Percentiles rank a stretch among this genome's conserved stretches.
These are phyloP conservation scores for Rhagophthalmus giganteus DNA, from an alignment of 2,888 invertebrate genomes.

Conservation along the genomic window DNA sequence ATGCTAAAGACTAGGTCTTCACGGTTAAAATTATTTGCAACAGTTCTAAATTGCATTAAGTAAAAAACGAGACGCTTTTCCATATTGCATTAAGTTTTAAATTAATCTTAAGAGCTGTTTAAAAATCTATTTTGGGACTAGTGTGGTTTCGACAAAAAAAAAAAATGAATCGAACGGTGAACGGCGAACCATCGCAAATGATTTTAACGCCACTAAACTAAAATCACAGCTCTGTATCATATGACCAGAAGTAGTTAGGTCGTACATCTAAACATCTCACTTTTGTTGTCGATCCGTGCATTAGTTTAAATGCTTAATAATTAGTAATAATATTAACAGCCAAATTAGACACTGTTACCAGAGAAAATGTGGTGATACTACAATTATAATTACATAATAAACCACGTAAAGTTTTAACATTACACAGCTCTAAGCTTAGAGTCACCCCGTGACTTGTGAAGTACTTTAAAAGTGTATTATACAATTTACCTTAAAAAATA, in stretches of 20 bases:
- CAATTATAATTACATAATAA: conserved; percentile 22
- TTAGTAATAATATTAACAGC: conserved; percentile 51
- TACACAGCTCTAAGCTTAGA: conserved; percentile 30
- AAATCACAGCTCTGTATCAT: conserved; percentile 54
- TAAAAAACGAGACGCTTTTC: no score
- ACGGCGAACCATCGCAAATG: conserved; percentile 22
- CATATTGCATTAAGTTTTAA: no score
- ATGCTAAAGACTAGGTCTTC: conserved; percentile 22
- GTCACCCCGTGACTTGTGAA: conserved; percentile 35
- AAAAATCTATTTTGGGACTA: no score
- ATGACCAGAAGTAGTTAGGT: conserved; percentile 47
- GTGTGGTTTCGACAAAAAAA: no score
- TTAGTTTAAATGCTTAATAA: conserved; percentile 54
- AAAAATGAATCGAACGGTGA: no score
- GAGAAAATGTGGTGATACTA: conserved; percentile 24
- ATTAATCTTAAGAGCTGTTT: no score
- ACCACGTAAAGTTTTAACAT: conserved; percentile 26
- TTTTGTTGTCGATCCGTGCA: conserved; percentile 58
- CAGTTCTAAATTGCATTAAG: conserved; percentile 1
- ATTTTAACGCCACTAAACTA: conserved; percentile 40
- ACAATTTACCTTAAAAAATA: conserved; percentile 13
- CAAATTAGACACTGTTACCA: conserved; percentile 49
- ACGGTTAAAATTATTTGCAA: conserved; percentile 22
- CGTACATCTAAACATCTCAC: conserved; percentile 57
- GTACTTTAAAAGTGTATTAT: conserved; percentile 19